Base-by-base conservation (phyloP, 2,113 vertebrate species). In the Scomber colias region DNA sequence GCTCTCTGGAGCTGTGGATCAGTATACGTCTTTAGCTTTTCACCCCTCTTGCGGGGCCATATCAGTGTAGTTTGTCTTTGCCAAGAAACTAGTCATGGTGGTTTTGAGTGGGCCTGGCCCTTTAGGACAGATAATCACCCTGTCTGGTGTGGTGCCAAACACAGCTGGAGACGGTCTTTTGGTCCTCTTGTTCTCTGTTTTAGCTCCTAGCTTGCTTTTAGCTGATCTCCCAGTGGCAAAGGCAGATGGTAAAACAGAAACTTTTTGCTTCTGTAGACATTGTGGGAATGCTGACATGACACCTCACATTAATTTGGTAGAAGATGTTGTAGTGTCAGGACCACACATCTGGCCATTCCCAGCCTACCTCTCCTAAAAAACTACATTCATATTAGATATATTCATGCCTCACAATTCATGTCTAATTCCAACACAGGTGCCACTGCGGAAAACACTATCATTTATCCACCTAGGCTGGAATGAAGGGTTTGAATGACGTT, bases 71-170 rank as follows among this genome's bases (percentile, higher is more conserved):
- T 81, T 68, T 63, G 85, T 77, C 79, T 85, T 45, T 75, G 71
- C 87, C 82, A 81, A 56, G 70, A 35, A 71, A 46, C 72, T 14
- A 57, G 84, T 79, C 79, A 65, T 40, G 35, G 35, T 55, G 57
- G 72, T 67, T 82, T 49, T 53, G 77, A 81, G 67, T 30, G 60
- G 35, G 62, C 76, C 27, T 60, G 79, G 75, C 61, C 86, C 81
- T 62, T 56, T 48, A 71, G 75, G 67, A 30, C 40, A 77, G 85
- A 85, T 92, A 88, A 92, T 92, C 71, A 49, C 9, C 77, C 88
- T 84, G 84, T 71, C 71, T 75, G 73, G 80, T 76, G 50, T 61
- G 19, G 50, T 61, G 61, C 75, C 71, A 80, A 70, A 73, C 35
- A 1, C 81, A 88, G 85, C 85, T 78, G 75, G 83, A 86, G 73